Percentiles rank a stretch among this genome's conserved stretches.
These are phyloP conservation scores for Danio tinwini DNA, from an alignment of 2,797 vertebrate species.

Conservation along the genomic window DNA sequence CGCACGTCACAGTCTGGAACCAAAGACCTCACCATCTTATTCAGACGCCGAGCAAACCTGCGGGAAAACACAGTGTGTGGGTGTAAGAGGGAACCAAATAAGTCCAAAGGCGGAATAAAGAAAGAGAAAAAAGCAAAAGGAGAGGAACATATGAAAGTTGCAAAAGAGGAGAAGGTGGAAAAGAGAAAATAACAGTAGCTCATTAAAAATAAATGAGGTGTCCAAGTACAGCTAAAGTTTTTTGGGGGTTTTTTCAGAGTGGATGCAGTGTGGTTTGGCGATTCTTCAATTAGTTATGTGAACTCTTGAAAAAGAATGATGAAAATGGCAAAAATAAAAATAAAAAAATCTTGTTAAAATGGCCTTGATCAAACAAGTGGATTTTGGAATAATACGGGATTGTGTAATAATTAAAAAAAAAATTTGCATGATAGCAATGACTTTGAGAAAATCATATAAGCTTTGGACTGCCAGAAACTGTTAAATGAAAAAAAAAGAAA, in stretches of 20 bases:
- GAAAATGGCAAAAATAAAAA: neutral
- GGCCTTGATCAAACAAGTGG: neutral
- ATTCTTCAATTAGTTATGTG: neutral
- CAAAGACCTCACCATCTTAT: conserved; percentile 89
- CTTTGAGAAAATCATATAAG: neutral
- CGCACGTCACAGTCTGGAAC: conserved; percentile 92
- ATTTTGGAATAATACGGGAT: neutral
- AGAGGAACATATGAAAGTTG: neutral
- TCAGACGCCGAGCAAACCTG: conserved; percentile 89
- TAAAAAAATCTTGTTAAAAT: neutral
- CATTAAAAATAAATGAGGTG: neutral
- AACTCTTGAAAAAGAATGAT: neutral
- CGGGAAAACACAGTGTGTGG: fast-evolving
- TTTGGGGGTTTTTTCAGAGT: neutral
- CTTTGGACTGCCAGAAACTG: neutral
- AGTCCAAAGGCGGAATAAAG: neutral
- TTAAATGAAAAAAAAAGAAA: neutral
- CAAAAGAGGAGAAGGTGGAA: neutral
- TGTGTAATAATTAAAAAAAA: no score
- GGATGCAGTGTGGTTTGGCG: neutral
- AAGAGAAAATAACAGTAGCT: neutral
- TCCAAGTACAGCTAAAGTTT: neutral
- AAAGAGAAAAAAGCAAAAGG: neutral
- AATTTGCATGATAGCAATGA: neutral
- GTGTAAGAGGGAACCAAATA: no score